Evolutionary conservation across 2,113 vertebrate genomes (phyloP), one percentile per base, ranked within the genome.

Genomic region (Baryphthengus martii): DNA sequence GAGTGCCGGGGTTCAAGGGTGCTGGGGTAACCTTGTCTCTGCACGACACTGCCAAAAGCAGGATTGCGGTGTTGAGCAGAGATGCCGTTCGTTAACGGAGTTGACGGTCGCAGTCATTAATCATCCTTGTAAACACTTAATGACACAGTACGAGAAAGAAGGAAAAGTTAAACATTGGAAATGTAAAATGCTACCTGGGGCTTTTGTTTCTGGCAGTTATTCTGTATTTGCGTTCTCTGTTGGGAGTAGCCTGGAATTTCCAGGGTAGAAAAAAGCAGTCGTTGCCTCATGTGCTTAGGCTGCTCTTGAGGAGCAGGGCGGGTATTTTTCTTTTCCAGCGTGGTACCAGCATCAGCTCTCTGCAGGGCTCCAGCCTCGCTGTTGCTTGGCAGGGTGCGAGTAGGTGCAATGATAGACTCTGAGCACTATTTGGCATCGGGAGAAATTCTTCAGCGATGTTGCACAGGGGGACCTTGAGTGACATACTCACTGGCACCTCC

Each of bases 41-140:
- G 49, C 35, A 6, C 25, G 6, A 49, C 0, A 2, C 56, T 91
- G 90, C 92, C 92, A 85, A 31, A 13, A 58, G 77, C 29, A 0
- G 80, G 87, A 59, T 67, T 77, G 81, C 77, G 33, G 94, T 67
- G 67, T 19, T n/a, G 81, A 89, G 70, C 85, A 52, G 95, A 95
- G 95, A 81, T 91, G 94, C 94, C 67, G 31, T 93, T 94, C 49
- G 50, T 91, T 96, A 96, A 44, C 33, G 49, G 75, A 44, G 71
- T 83, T 95, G 96, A 94, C 96, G 95, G 90, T 92, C 49, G 67
- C 94, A 90, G 92, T 88, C 95, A 93, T 96, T 97, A 96, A 97
- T 96, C 96, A 96, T 95, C 92, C 92, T 88, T 85, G 92, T 95
- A 95, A 95, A 95, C 95, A 94, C 95, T 94, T 97, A 94, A 93